A percentile compares a stretch with the other conserved stretches of the same genome.
phyloP scores from a whole-genome alignment of 1,140 invertebrate species.

The Drosophila cardini region DNA sequence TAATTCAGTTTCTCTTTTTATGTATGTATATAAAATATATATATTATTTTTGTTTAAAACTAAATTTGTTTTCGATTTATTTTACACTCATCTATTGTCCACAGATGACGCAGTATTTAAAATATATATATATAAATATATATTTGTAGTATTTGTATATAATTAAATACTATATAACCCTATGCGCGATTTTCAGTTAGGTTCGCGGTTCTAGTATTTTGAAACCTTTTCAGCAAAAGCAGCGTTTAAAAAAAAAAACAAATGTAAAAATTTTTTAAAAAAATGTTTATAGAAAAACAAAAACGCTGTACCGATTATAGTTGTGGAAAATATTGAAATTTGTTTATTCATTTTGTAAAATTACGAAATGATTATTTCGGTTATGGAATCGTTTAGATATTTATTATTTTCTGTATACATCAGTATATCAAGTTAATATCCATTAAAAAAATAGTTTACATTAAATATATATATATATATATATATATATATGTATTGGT shows the following conservation, averaged over 20 bases:
- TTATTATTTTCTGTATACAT: constrained; percentile 59
- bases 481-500: constrained; percentile 38
- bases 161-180: constrained; percentile 47
- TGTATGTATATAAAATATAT: constrained; percentile 79
- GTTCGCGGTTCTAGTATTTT: constrained; percentile 36
- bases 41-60: constrained; percentile 75
- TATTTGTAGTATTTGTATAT: constrained; percentile 20
- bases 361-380: constrained; percentile 36
- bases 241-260: constrained; percentile 20
- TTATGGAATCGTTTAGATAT: constrained; percentile 65
- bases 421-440: constrained; percentile 63
- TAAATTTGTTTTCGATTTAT: constrained; percentile 68
- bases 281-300: too few relatives aligned
- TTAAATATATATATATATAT: constrained; percentile 63
- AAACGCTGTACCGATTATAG: constrained; percentile 7
- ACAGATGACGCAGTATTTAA: constrained; percentile 37
- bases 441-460: constrained; percentile 76
- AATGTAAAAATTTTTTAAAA: too few relatives aligned
- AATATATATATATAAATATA: constrained; percentile 44
- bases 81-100: constrained; percentile 61
- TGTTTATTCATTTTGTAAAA: constrained; percentile 27
- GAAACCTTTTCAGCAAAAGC: constrained; percentile 41
- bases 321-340: too few relatives aligned
- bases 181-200: constrained; percentile 46
- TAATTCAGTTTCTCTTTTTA: constrained; percentile 73